Conservation (phyloP, 2,888 invertebrate species). For the Teleogryllus oceanicus region DNA sequence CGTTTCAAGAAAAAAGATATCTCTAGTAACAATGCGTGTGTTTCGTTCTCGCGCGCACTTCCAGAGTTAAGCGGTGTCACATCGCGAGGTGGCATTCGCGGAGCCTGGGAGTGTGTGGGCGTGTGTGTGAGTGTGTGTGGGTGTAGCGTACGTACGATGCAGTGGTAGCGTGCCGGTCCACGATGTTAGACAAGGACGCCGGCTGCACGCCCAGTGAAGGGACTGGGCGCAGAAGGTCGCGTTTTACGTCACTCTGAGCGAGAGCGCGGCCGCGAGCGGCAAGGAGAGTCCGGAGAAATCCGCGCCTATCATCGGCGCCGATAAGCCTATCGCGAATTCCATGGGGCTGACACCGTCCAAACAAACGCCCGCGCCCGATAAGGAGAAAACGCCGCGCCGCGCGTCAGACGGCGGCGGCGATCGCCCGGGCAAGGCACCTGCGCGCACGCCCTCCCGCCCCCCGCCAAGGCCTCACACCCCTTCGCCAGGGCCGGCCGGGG, state of each 20-base stretch:
- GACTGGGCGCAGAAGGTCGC: constrained; percentile 61
- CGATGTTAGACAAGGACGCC: constrained; percentile 48
- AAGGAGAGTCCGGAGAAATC: neutral
- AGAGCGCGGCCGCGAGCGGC: neutral
- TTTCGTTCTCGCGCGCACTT: too few relatives aligned
- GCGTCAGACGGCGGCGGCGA: neutral
- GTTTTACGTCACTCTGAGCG: constrained; percentile 66
- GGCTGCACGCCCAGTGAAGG: constrained; percentile 44
- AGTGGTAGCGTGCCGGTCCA: constrained; percentile 37
- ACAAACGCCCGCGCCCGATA: neutral
- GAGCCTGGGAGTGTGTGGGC: neutral
- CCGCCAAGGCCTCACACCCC: too few relatives aligned
- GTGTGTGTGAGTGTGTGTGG: neutral
- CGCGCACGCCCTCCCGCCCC: constrained; percentile 12
- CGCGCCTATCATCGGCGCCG: neutral
- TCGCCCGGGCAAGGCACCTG: neutral
- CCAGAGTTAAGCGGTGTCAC: too few relatives aligned
- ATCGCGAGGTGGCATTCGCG: too few relatives aligned
- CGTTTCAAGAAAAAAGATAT: too few relatives aligned
- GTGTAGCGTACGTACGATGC: neutral
- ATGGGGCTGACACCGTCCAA: constrained; percentile 19
- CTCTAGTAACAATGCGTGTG: too few relatives aligned
- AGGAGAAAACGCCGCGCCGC: neutral
- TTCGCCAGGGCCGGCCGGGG: too few relatives aligned
- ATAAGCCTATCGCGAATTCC: neutral